These are phyloP conservation scores for Patella caerulea DNA, from an alignment of 2,888 invertebrate species.

Conservation along the genomic window DNA sequence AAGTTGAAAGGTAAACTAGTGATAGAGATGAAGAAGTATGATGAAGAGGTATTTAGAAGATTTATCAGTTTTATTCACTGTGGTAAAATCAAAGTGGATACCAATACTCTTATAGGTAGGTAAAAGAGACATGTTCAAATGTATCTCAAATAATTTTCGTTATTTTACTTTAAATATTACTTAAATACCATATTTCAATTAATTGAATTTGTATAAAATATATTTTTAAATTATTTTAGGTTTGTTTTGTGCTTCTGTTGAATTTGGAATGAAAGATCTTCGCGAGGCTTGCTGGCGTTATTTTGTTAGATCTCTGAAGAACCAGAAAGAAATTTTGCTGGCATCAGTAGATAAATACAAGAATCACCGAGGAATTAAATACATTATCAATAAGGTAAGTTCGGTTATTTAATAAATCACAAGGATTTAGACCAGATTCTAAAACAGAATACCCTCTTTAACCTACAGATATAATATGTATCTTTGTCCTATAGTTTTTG, in stretches of 20 bases:
- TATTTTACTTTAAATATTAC: not conserved
- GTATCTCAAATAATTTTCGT: not conserved
- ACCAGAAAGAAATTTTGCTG: not conserved
- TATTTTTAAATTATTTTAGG: not conserved
- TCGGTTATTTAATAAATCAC: no score
- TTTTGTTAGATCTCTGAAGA: not conserved
- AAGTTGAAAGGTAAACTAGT: conserved; percentile 4
- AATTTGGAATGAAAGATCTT: conserved; percentile 3
- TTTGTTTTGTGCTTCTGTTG: not conserved
- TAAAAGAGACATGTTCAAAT: not conserved
- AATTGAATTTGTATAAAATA: no score
- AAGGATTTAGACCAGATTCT: no score
- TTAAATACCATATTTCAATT: no score
- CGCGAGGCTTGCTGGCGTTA: not conserved
- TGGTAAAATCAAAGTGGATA: not conserved
- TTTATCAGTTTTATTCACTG: conserved; percentile 5
- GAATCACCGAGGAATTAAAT: not conserved
- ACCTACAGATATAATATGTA: no score
- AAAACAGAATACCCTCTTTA: no score
- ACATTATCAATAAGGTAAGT: not conserved
- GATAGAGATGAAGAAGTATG: not conserved
- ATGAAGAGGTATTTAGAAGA: conserved; percentile 2
- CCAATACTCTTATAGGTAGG: not conserved
- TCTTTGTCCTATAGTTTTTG: no score
- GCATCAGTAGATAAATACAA: not conserved